phyloP scores from a whole-genome alignment of 1,140 invertebrate species.

The Zaprionus lachaisei region DNA sequence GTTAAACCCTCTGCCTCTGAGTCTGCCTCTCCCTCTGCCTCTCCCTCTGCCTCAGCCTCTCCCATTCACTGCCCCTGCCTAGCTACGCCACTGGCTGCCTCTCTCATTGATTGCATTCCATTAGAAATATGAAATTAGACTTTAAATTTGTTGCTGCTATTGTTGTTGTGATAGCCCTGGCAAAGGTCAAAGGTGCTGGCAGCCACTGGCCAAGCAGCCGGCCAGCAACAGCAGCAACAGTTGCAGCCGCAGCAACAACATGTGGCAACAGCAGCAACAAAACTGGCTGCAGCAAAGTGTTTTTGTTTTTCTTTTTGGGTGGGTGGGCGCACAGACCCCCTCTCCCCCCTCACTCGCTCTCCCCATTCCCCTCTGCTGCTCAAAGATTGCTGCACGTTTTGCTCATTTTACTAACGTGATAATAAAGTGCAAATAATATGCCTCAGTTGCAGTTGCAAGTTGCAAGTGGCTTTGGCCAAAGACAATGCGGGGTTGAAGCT shows the following conservation, averaged over 20 bases:
- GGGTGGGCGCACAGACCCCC: conserved; percentile 35
- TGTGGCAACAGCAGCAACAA: conserved; percentile 37
- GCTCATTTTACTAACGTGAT: conserved; percentile 84
- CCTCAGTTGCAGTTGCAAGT: conserved; percentile 66
- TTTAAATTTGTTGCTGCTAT: conserved; percentile 31
- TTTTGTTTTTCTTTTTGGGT: conserved; percentile 15
- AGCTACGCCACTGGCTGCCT: not conserved
- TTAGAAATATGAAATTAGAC: conserved; percentile 51
- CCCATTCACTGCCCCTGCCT: not conserved
- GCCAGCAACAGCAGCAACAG: conserved; percentile 21
- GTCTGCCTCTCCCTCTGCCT: not conserved
- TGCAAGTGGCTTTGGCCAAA: conserved; percentile 51
- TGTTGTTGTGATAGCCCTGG: conserved; percentile 33
- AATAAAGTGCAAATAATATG: conserved; percentile 85
- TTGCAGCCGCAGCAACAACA: conserved; percentile 24
- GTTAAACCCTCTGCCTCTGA: not conserved
- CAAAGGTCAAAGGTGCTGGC: conserved; percentile 74
- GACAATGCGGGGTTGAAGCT: conserved; percentile 53
- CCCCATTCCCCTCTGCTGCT: conserved; percentile 30
- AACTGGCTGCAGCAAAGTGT: conserved; percentile 9
- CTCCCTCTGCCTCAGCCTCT: not conserved
- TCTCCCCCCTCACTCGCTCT: not conserved
- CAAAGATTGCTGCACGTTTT: conserved; percentile 72
- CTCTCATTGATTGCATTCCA: conserved; percentile 43
- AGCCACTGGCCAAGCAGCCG: conserved; percentile 53